Percentiles rank a stretch among this genome's conserved stretches.
Conservation (phyloP, 2,113 vertebrate genomes). For the Pardalotus punctatus region DNA sequence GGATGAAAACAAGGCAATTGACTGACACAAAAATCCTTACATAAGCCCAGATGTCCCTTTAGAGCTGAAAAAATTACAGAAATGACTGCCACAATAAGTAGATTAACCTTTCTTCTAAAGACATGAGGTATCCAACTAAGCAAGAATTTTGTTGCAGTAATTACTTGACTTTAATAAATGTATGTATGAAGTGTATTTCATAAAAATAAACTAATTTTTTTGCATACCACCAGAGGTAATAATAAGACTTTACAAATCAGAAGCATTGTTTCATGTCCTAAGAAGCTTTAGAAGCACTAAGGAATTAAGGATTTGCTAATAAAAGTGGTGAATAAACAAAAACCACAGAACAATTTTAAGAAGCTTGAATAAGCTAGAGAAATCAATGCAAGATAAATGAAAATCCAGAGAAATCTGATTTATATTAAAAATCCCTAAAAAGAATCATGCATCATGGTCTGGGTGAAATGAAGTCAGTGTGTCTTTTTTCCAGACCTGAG, state of each 20-base stretch:
- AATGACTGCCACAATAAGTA: neutral
- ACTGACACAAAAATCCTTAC: neutral
- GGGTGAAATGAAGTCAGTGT: neutral
- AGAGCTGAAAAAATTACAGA: neutral
- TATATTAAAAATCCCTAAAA: neutral
- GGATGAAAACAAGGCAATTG: neutral
- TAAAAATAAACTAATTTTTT: neutral
- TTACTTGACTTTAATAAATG: neutral
- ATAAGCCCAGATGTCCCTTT: neutral
- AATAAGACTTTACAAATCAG: neutral
- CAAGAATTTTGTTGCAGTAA: neutral
- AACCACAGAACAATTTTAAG: neutral
- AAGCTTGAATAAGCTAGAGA: neutral
- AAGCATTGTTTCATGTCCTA: neutral
- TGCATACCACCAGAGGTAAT: neutral
- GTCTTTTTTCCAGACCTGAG: neutral
- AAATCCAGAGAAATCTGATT: neutral
- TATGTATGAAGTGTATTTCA: neutral
- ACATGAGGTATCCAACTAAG: neutral
- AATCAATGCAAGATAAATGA: neutral
- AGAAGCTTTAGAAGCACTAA: constrained; percentile 11
- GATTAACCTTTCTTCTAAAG: neutral
- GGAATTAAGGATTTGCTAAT: constrained; percentile 11
- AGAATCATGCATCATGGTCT: neutral
- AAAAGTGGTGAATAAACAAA: constrained; percentile 4